These are phyloP conservation scores for Mythimna ferrago DNA, from an alignment of 2,888 invertebrate genomes.

Conservation along the genomic window DNA sequence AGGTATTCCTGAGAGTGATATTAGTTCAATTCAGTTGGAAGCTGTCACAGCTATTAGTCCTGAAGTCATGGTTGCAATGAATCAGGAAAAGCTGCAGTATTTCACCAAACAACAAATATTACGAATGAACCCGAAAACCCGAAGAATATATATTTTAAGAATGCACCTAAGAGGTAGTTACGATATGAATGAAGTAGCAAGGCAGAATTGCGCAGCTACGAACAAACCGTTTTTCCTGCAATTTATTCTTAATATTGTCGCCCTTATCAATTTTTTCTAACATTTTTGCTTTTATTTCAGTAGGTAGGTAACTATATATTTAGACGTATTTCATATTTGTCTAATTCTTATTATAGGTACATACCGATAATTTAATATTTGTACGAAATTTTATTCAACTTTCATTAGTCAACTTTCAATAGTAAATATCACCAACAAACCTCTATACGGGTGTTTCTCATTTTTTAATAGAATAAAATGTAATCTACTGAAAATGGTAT, in stretches of 20 bases:
- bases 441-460: no score
- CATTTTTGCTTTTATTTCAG: constrained; percentile 5
- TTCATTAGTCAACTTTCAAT: background rate
- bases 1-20: constrained; percentile 81
- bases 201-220: constrained; percentile 42
- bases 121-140: constrained; percentile 79
- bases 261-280: constrained; percentile 28
- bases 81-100: constrained; percentile 78
- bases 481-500: no score
- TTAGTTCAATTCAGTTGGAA: constrained; percentile 82
- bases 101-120: constrained; percentile 85
- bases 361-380: background rate
- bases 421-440: background rate
- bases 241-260: constrained; percentile 46
- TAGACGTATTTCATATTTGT: background rate
- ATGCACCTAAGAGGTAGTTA: constrained; percentile 80
- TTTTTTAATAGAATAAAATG: no score
- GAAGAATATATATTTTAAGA: constrained; percentile 82
- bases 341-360: background rate
- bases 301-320: background rate
- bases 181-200: constrained; percentile 78
- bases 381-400: background rate
- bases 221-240: constrained; percentile 24
- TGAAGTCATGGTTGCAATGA: constrained; percentile 78
- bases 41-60: constrained; percentile 80